Evolutionary conservation across 2,113 vertebrate genomes (phyloP).

Genomic region (Platanista minor): DNA sequence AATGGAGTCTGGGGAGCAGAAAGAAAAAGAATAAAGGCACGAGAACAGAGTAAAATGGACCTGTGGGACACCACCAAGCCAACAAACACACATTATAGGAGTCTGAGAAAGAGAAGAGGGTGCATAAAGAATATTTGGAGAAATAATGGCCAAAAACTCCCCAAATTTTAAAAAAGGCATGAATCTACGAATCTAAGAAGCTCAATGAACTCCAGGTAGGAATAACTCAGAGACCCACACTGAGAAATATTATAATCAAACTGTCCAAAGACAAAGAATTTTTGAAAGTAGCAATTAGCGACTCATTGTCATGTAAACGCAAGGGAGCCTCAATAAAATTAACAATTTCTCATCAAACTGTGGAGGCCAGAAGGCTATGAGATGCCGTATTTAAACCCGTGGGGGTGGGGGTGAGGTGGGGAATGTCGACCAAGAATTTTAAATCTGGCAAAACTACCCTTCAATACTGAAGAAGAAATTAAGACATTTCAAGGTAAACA

Average conservation of each 20-base stretch:
- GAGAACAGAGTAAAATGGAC: too few species aligned
- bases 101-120: neutral
- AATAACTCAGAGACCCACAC: neutral
- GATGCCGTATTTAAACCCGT: neutral
- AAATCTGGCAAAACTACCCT: neutral
- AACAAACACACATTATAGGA: neutral
- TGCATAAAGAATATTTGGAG: neutral
- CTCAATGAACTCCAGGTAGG: neutral
- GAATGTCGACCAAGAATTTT: neutral
- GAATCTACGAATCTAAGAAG: neutral
- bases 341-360: neutral
- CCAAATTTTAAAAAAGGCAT: neutral
- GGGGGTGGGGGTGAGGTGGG: too few species aligned
- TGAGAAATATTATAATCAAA: too few species aligned
- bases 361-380: neutral
- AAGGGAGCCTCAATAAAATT: neutral
- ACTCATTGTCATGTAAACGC: neutral
- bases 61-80: too few species aligned
- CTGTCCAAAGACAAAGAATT: neutral
- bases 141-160: neutral
- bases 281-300: neutral
- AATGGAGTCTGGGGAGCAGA: too few species aligned
- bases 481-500: neutral
- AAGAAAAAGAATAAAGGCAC: too few species aligned
- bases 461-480: neutral